A percentile compares a stretch with the other conserved stretches of the same genome.
Evolutionary conservation across 2,888 invertebrate species (phyloP).

Genomic region (Amphipoea oculea): DNA sequence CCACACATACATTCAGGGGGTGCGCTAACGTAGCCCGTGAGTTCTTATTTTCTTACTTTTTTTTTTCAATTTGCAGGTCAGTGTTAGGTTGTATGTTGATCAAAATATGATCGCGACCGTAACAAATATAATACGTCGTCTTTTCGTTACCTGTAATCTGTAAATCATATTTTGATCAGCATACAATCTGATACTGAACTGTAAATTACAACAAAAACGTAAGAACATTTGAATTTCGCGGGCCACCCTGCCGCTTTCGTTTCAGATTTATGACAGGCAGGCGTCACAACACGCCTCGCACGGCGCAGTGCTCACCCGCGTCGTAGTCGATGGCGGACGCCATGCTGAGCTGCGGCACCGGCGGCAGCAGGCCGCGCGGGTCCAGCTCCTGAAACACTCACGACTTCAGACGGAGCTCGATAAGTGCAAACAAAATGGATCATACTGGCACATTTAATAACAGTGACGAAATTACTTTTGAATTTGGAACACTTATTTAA

Average conservation of each 20-base stretch:
- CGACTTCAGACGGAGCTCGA: neutral
- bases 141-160: neutral
- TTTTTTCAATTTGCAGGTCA: neutral
- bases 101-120: neutral
- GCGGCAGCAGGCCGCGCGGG: slow-evolving; percentile 74
- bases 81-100: neutral
- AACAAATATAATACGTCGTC: neutral
- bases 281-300: too few relatives aligned
- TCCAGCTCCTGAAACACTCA: slow-evolving; percentile 42
- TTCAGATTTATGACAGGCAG: neutral
- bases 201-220: neutral
- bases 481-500: too few relatives aligned
- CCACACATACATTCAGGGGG: slow-evolving; percentile 5
- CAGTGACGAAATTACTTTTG: too few relatives aligned
- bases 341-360: slow-evolving; percentile 91
- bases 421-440: too few relatives aligned
- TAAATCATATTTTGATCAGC: neutral
- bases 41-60: neutral
- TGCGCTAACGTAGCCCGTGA: neutral
- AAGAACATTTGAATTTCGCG: neutral
- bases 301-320: slow-evolving; percentile 68
- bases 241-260: too few relatives aligned
- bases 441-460: too few relatives aligned
- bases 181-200: neutral
- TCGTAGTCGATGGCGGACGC: slow-evolving; percentile 92